Base-by-base conservation (phyloP, 2,888 invertebrate genomes). In the Cheilosia soror region DNA sequence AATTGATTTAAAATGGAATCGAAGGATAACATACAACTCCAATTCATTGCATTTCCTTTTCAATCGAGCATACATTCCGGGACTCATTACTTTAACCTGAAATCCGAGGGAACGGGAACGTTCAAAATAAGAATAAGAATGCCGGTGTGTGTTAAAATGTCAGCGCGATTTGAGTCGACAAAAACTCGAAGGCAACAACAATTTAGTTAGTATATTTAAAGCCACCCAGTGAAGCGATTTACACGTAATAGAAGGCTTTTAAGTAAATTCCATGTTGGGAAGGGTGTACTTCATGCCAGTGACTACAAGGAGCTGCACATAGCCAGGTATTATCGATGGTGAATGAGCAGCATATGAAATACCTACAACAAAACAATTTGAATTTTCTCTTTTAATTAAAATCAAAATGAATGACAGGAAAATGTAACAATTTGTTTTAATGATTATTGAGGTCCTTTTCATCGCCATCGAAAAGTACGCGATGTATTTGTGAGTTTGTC, bases 381-480 rank as follows among this genome's bases (percentile, higher is more conserved):
- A 81, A 81, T 77, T 81, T 80, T 85, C 85, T 72, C 85, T 76
- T 85, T 85, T 85, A 85, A 85, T 85, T 85, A 85, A 85, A 85
- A 85, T 81, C 76, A 77, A 81, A 85, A 85, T 81, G 85, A 85
- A 85, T 85, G 76, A 85, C 81, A 85, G 77, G 76, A 62, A 85
- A 77, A 85, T 85, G 85, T 85, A 71, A 85, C 85, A 85, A 85
- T 85, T 85, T 81, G 81, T 81, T 81, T 85, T 85, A 85, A 85
- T 85, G 85, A 85, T 76, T 85, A 85, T 85, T 85, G 80, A 85
- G 80, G 85, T 85, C 76, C 71, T 76, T 85, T 76, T 72, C 75
- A 85, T 80, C 65, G 79, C 47, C 79, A 73, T 57, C 25, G 44
- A 7, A 20, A 20, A 29, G 69, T 47, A 47, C 31, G 11, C n/a